Percentiles rank a stretch among this genome's conserved stretches.
Conservation (phyloP, 1,140 invertebrate species). For the Drosophila tropicalis region DNA sequence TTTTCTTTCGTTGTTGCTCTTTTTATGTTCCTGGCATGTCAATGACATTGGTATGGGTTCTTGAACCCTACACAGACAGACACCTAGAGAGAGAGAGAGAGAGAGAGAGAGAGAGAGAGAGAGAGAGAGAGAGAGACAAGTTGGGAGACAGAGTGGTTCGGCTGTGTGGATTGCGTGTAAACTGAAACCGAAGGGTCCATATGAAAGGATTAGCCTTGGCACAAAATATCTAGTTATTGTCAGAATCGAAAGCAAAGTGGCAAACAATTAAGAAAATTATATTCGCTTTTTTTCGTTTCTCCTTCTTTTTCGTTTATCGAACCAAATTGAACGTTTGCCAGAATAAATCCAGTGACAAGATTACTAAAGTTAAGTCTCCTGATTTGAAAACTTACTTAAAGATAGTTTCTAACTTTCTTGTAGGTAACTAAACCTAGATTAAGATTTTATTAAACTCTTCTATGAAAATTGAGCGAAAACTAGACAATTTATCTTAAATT, state of each 20-base stretch:
- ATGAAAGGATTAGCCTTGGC: no score
- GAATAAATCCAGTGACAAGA: not conserved
- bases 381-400: no score
- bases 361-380: not conserved
- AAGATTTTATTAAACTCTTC: no score
- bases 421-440: no score
- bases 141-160: slow-evolving; percentile 7
- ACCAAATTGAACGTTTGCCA: not conserved
- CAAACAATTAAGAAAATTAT: slow-evolving; percentile 27
- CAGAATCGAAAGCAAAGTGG: slow-evolving; percentile 32
- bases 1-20: slow-evolving; percentile 14
- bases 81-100: no score
- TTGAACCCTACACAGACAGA: slow-evolving; percentile 28
- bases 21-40: slow-evolving; percentile 51
- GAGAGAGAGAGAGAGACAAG: not conserved
- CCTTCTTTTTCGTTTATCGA: not conserved
- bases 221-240: slow-evolving; percentile 30
- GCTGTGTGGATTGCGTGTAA: slow-evolving; percentile 1
- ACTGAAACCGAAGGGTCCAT: slow-evolving; percentile 32
- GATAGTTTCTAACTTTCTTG: no score
- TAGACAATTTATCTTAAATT: no score
- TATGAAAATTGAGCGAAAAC: no score
- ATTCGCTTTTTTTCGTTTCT: not conserved
- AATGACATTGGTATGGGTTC: slow-evolving; percentile 44
- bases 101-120: no score